Base-by-base conservation (phyloP, 2,113 vertebrate genomes). In the Oxyruncus cristatus region DNA sequence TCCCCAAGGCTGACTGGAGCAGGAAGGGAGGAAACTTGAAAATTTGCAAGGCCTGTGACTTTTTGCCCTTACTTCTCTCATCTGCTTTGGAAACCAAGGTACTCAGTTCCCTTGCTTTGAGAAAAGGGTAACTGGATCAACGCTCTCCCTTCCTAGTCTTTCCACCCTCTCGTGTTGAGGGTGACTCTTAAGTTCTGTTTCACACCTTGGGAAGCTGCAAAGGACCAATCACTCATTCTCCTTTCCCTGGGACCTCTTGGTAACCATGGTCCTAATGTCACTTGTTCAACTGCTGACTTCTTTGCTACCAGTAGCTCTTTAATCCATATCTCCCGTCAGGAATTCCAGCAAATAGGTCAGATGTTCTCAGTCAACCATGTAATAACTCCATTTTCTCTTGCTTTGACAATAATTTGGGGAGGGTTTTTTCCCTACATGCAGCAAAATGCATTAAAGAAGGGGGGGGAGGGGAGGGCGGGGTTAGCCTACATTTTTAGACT, bases 401-500 rank as follows among this genome's bases (percentile, higher is more conserved):
- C 24, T 89, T 93, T 88, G 32, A 65, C 37, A 92, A 52, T 52
- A 59, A 42, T 47, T 62, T 49, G 8, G 4, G 8, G 8, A 13
- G 8, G 2, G 1, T 6, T 27, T 50, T 44, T 19, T 33, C 39
- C 37, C 63, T 46, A 61, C 2, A 2, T 20, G 22, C 27, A 61
- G 23, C 55, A 50, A 46, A 85, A 68, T 35, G 11, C 37, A 86
- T 30, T 32, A 74, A 90, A 82, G 14, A 80, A 67, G 14, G 44
- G 20, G n/a, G 22, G n/a, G 9, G 28, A 16, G 26, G 12, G 13
- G 10, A 1, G 7, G 3, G 12, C 8, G 6, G 3, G 14, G 13
- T 71, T 68, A 83, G 11, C 13, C 47, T 41, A 47, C 14, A 14
- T 2, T 89, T 83, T 33, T 12, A 74, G 44, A 23, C 13, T 71